These are phyloP conservation scores for Muscidifurax raptorellus DNA, from an alignment of 1,140 invertebrate genomes.

Conservation along the genomic window DNA sequence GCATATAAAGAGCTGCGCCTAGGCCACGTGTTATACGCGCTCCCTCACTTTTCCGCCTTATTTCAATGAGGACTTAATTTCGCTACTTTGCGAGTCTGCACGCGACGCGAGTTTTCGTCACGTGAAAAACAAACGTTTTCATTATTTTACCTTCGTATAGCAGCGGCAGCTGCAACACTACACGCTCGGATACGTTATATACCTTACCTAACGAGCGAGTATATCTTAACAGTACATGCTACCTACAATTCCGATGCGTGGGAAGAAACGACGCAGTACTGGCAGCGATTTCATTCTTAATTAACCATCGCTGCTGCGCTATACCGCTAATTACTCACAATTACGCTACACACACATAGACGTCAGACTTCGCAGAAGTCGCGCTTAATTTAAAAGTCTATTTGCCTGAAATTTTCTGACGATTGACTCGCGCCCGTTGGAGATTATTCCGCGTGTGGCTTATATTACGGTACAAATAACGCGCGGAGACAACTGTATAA, in stretches of 20 bases:
- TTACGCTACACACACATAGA: background rate
- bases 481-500: no score
- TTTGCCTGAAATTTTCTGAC: background rate
- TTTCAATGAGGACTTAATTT: constrained; percentile 52
- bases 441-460: background rate
- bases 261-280: constrained; percentile 38
- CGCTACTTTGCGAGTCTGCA: constrained; percentile 24
- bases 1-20: background rate
- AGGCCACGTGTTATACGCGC: background rate
- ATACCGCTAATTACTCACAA: constrained; percentile 25
- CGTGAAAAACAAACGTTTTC: constrained; percentile 50
- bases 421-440: background rate
- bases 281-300: constrained; percentile 16
- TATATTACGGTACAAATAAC: background rate
- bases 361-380: background rate
- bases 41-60: constrained; percentile 44
- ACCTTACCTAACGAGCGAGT: constrained; percentile 9
- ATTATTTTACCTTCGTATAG: constrained; percentile 38
- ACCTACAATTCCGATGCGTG: constrained; percentile 10
- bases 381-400: background rate
- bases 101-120: constrained; percentile 43
- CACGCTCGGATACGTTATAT: constrained; percentile 22
- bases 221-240: background rate
- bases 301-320: constrained; percentile 7
- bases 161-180: constrained; percentile 42